Evolutionary conservation across 2,888 invertebrate species (phyloP).

Genomic region (Chesias legatella): DNA sequence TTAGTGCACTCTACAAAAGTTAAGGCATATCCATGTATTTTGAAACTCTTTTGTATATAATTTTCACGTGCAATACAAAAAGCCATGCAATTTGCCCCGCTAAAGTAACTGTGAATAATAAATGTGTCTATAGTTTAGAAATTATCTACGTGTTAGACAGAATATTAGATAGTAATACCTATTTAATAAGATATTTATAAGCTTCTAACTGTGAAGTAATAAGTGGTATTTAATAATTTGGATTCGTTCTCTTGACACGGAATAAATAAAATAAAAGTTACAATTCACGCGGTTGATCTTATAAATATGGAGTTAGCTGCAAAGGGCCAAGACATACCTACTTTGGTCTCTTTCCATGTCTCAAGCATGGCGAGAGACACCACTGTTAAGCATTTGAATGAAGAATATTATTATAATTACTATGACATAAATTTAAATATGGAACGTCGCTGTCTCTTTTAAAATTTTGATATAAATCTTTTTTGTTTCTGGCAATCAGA

Average conservation of each 20-base stretch:
- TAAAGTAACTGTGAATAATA: constrained; percentile 32
- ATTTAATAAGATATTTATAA: constrained; percentile 20
- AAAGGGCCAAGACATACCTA: too few species aligned
- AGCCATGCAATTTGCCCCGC: constrained; percentile 18
- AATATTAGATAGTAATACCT: constrained; percentile 8
- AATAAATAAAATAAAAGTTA: too few species aligned
- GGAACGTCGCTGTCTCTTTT: too few species aligned
- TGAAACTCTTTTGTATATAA: constrained; percentile 3
- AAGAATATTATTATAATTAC: background rate
- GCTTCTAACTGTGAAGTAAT: constrained; percentile 28
- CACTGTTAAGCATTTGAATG: constrained; percentile 1
- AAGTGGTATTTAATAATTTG: constrained; percentile 26
- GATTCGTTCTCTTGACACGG: constrained; percentile 10
- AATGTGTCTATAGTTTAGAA: constrained; percentile 26
- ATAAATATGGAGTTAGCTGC: too few species aligned
- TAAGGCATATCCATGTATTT: background rate
- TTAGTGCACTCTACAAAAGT: constrained; percentile 1
- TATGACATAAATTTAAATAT: too few species aligned
- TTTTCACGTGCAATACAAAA: constrained; percentile 25
- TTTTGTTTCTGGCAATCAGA: too few species aligned
- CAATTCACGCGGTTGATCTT: too few species aligned
- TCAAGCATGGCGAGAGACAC: too few species aligned
- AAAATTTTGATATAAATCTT: too few species aligned
- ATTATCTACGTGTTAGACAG: constrained; percentile 17
- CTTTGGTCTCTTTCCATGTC: too few species aligned